Base-by-base conservation (phyloP, 2,797 vertebrate species). In the Loriculus beryllinus region DNA sequence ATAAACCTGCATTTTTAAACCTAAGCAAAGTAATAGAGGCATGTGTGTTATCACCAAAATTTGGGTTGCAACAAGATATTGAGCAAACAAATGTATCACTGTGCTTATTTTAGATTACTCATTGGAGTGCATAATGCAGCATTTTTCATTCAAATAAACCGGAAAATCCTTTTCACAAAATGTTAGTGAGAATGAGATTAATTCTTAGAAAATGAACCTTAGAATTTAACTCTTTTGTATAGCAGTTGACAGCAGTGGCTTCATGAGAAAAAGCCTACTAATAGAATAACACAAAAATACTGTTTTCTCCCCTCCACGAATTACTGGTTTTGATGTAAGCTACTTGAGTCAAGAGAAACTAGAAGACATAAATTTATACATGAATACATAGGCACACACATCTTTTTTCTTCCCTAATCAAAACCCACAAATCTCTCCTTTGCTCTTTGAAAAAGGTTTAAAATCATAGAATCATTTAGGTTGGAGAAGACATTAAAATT, bases 1-100 rank as follows among this genome's bases (percentile, higher is more conserved):
- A 95, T 93, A 80, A 92, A 91, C 71, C 42, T 87, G 82, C 84
- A 69, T 65, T 94, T 82, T 92, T 89, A 92, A 95, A 94, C 31
- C 33, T 72, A 79, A 90, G 78, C 33, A 35, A 70, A 57, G 42
- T 77, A 86, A 69, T 65, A 16, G 22, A 94, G 68, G 64, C 74
- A 91, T 47, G 65, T 72, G 48, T 89, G 47, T 91, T 81, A 60
- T 68, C 79, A 77, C 56, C 64, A 60, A 47, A 74, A 82, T 31
- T 59, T 74, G 37, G 45, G 56, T 48, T 78, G n/a, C 29, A 59
- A 59, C 31, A 67, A 65, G 65, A 42, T 62, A 74, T 5, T 48
- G 64, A 78, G 35, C 26, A 74, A 33, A 77, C 48, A 85, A 81
- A 57, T 35, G 26, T 62, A 37, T 82, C 71, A 26, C 60, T 82